These are phyloP conservation scores for Bos javanicus DNA, from an alignment of 2,113 vertebrate genomes.

Conservation along the genomic window DNA sequence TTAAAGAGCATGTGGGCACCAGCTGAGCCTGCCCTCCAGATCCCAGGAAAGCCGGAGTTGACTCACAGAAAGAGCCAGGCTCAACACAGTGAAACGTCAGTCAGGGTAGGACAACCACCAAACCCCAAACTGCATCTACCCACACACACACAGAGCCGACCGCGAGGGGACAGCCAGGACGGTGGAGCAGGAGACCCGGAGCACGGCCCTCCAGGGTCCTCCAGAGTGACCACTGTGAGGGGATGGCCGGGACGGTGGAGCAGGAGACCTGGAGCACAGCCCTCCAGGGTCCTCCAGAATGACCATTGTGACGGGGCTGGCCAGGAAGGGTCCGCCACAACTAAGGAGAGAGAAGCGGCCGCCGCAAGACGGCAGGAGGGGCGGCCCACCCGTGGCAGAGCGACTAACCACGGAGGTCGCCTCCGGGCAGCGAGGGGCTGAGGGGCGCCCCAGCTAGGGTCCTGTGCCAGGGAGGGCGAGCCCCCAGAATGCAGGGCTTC, in stretches of 20 bases:
- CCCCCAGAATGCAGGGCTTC: background rate
- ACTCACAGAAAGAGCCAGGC: background rate
- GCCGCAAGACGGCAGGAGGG: fast-evolving
- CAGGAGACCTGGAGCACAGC: no score
- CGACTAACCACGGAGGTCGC: fast-evolving
- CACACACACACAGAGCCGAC: fast-evolving
- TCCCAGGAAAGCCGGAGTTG: background rate
- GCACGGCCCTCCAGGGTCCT: no score
- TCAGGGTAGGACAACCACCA: background rate
- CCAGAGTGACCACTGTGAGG: no score
- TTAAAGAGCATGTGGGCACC: background rate
- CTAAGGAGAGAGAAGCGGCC: background rate
- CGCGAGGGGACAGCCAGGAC: no score
- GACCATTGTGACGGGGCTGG: fast-evolving
- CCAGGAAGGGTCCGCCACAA: background rate
- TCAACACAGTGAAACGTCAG: background rate
- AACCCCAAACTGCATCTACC: background rate
- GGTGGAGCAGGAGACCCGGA: no score
- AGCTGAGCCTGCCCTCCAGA: background rate
- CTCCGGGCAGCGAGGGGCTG: background rate
- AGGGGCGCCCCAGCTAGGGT: background rate
- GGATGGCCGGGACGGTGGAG: no score
- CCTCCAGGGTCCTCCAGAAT: fast-evolving
- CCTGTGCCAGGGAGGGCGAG: background rate
- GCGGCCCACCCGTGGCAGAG: fast-evolving